Percentiles rank a stretch among this genome's conserved stretches.
phyloP scores from a whole-genome alignment of 2,797 vertebrate species.

The Enteromius anoplus region DNA sequence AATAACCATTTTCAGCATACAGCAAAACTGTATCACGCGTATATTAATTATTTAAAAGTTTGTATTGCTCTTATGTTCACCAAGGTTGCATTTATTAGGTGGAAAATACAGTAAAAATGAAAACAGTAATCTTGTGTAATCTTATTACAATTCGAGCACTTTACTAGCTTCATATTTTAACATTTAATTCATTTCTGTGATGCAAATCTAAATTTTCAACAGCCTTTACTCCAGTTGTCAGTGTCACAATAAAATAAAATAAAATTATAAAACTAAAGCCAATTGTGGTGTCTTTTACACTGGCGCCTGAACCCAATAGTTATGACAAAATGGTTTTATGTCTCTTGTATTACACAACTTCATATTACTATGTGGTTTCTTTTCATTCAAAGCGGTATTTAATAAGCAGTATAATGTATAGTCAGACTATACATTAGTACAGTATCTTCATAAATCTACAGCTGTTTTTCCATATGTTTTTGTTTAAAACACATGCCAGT shows the following conservation, averaged over 20 bases:
- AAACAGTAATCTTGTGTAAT: background rate
- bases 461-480: background rate
- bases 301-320: background rate
- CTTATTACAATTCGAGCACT: background rate
- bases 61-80: background rate
- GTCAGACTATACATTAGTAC: background rate
- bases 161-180: background rate
- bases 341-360: background rate
- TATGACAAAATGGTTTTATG: background rate
- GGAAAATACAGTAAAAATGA: background rate
- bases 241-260: background rate
- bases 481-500: conserved; percentile 15
- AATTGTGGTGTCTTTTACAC: no score
- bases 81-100: background rate
- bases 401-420: background rate
- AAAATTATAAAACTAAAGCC: no score
- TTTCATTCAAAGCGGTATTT: background rate
- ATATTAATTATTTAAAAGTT: background rate
- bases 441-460: background rate
- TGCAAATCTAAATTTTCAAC: background rate
- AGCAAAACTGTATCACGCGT: background rate
- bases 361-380: background rate
- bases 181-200: background rate
- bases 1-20: background rate
- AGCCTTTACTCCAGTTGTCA: background rate